These are phyloP conservation scores for Eclectus roratus DNA, from an alignment of 2,113 vertebrate species.

Conservation along the genomic window DNA sequence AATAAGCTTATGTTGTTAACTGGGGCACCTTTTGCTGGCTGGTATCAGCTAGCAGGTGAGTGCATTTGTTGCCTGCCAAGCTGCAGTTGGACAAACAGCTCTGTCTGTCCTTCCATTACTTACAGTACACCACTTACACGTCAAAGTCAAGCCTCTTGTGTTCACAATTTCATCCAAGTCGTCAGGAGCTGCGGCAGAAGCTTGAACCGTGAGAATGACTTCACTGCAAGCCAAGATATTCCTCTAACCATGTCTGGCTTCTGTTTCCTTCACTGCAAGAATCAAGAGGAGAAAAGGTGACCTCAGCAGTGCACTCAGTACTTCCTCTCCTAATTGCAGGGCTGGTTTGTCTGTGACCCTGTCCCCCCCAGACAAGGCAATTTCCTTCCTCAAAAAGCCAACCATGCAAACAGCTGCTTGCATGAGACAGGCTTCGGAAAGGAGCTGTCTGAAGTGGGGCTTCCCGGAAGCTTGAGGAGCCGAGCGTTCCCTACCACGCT, in stretches of 20 bases:
- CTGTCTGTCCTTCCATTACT: background rate
- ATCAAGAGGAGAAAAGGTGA: background rate
- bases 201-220: background rate
- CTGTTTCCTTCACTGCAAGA: background rate
- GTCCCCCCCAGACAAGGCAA: background rate
- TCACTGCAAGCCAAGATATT: background rate
- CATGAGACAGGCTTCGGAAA: background rate
- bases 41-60: background rate
- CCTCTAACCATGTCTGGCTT: background rate
- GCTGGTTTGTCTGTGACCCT: background rate
- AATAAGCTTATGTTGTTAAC: background rate
- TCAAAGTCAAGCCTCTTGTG: background rate
- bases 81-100: background rate
- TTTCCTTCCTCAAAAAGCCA: slow-evolving; percentile 39
- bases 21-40: background rate
- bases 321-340: background rate
- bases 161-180: background rate
- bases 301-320: background rate
- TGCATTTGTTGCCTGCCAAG: background rate
- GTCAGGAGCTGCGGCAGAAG: background rate
- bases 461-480: background rate
- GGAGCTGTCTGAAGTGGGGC: background rate
- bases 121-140: rapidly evolving
- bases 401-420: rapidly evolving
- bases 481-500: rapidly evolving